A percentile compares a stretch with the other conserved stretches of the same genome.
Evolutionary conservation across 2,113 vertebrate species (phyloP).

Genomic region (Nothoprocta pentlandii): DNA sequence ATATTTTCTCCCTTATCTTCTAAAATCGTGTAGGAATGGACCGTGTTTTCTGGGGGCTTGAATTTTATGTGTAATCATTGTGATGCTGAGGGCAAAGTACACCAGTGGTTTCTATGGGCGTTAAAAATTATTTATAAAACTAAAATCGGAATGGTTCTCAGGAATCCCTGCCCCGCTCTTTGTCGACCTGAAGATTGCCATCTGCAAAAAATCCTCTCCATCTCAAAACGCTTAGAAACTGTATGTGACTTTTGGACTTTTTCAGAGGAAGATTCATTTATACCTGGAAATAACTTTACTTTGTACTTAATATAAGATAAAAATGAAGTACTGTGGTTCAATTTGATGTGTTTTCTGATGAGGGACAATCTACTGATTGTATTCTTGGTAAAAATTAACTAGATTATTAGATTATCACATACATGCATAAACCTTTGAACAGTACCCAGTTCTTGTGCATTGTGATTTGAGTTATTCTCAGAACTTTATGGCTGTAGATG

Average conservation of each 20-base stretch:
- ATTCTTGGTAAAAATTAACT: conserved; percentile 15
- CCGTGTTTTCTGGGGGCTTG: not conserved
- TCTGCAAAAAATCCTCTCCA: not conserved
- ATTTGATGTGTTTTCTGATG: not conserved
- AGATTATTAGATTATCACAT: not conserved
- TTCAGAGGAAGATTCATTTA: not conserved
- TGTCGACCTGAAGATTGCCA: not conserved
- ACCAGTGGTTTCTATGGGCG: not conserved
- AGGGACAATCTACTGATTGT: not conserved
- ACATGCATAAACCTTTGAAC: not conserved
- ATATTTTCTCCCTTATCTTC: not conserved
- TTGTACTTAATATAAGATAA: not conserved
- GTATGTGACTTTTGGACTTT: not conserved
- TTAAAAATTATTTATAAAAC: not conserved
- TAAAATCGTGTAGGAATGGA: not conserved
- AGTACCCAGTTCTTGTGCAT: not conserved
- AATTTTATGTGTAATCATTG: not conserved
- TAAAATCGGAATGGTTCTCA: not conserved
- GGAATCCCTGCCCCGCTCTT: not conserved
- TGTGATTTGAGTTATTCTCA: not conserved
- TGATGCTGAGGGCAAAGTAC: not conserved
- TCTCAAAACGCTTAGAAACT: not conserved
- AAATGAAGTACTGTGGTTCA: not conserved
- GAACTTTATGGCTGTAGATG: not conserved
- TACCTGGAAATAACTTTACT: not conserved